Percentiles rank a stretch among this genome's conserved stretches.
phyloP scores from a whole-genome alignment of 2,113 vertebrate species.

The Protobothrops flavoviridis region DNA sequence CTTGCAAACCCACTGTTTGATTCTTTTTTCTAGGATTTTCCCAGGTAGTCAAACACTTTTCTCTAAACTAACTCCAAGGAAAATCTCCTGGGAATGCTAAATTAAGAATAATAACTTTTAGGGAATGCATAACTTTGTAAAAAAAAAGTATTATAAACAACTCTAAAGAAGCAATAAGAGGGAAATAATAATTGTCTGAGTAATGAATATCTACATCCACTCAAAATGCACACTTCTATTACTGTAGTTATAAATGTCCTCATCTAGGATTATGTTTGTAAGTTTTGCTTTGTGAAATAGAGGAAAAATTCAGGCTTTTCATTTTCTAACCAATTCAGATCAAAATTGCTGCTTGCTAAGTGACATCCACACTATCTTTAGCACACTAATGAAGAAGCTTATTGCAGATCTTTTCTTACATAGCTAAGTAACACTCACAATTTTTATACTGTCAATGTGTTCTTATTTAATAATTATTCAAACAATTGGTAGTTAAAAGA shows the following conservation, averaged over 20 bases:
- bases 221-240: background rate
- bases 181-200: background rate
- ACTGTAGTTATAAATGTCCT: background rate
- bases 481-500: constrained; percentile 23
- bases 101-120: background rate
- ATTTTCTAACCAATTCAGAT: background rate
- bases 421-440: background rate
- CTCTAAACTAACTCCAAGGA: background rate
- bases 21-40: background rate
- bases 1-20: background rate
- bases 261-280: background rate
- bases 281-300: background rate
- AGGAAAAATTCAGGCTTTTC: background rate
- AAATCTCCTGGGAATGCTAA: background rate
- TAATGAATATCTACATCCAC: background rate
- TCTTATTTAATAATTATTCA: constrained; percentile 26
- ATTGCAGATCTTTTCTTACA: background rate
- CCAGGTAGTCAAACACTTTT: background rate
- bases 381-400: background rate
- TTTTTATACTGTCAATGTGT: background rate
- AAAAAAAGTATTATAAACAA: background rate
- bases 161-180: background rate
- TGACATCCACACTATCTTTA: background rate
- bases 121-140: background rate
- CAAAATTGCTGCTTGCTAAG: background rate